phyloP scores from a whole-genome alignment of 2,888 invertebrate species.

The Tipula vernalis region DNA sequence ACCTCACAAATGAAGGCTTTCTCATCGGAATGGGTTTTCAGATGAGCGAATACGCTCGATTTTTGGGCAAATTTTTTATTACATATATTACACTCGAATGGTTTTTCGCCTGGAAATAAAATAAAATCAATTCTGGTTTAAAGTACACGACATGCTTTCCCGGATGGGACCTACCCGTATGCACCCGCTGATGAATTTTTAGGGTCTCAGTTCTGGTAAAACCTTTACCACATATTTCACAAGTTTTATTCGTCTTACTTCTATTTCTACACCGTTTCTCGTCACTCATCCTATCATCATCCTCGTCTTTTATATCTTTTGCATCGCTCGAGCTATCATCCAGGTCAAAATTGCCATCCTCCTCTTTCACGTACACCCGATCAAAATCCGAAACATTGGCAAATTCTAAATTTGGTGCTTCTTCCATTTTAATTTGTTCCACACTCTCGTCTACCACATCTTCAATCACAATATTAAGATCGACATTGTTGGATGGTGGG shows the following conservation, averaged over 20 bases:
- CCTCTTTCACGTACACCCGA: background rate
- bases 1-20: background rate
- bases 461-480: background rate
- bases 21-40: background rate
- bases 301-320: background rate
- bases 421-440: background rate
- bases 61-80: conserved; percentile 6
- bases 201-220: background rate
- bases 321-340: background rate
- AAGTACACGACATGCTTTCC: background rate
- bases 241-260: background rate
- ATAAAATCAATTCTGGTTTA: background rate
- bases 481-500: background rate
- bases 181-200: background rate
- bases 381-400: background rate
- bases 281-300: background rate
- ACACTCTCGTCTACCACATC: background rate
- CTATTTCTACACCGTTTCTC: background rate
- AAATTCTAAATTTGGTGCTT: background rate
- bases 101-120: background rate
- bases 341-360: background rate
- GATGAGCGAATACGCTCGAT: background rate
- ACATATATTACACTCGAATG: conserved; percentile 6
- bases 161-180: background rate
- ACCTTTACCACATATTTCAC: background rate